These are phyloP conservation scores for Lampropteryx suffumata DNA, from an alignment of 2,888 invertebrate genomes.

Conservation along the genomic window DNA sequence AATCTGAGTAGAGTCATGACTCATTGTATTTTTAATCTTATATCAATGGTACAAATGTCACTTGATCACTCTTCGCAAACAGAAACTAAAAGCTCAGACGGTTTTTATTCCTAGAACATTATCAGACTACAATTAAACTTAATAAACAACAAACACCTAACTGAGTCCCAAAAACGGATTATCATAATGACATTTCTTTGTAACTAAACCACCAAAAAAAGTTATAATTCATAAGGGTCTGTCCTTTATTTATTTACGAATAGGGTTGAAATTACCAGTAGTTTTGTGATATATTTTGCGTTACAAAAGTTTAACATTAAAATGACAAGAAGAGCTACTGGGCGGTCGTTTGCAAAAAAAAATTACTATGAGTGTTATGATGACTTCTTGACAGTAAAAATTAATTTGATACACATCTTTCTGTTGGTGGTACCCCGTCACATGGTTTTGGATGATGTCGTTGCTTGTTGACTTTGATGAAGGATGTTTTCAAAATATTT, in stretches of 20 bases:
- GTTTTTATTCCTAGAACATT: background rate
- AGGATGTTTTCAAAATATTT: too few relatives aligned
- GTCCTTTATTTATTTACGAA: conserved; percentile 4
- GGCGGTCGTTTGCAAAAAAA: conserved; percentile 59
- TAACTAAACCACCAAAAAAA: conserved; percentile 34
- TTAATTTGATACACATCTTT: conserved; percentile 24
- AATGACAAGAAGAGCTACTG: conserved; percentile 70
- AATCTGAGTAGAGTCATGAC: too few relatives aligned
- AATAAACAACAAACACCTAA: conserved; percentile 50
- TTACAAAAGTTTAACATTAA: conserved; percentile 61
- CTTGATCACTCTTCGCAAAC: too few relatives aligned
- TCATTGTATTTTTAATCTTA: too few relatives aligned
- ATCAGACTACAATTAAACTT: conserved; percentile 10
- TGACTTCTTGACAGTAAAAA: conserved; percentile 35
- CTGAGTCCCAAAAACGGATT: conserved; percentile 59
- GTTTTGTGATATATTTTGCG: conserved; percentile 5
- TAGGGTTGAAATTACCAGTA: conserved; percentile 20
- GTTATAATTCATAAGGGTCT: conserved; percentile 15
- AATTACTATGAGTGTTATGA: conserved; percentile 39
- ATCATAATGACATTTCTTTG: conserved; percentile 69
- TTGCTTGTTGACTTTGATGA: background rate
- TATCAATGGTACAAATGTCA: too few relatives aligned
- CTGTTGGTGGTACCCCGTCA: background rate
- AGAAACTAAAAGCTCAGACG: background rate
- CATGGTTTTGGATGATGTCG: background rate